Evolutionary conservation across 64 coral and sea anemone species (phyloP).

Genomic region (Pachyseris speciosa): DNA sequence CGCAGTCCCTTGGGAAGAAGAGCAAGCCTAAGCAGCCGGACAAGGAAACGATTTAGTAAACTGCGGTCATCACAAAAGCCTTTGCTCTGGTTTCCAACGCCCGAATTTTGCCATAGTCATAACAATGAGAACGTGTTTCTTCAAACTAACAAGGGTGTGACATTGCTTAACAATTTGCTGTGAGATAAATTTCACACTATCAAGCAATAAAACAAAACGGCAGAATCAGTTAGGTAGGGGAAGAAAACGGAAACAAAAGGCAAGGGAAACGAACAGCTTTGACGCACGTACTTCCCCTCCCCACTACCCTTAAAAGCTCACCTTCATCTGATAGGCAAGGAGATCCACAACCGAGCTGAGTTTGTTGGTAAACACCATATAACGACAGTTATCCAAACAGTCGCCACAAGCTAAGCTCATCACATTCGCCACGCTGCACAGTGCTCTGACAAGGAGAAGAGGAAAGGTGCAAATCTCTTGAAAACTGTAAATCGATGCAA

Average conservation of each 20-base stretch:
- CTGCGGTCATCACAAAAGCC: too few species aligned
- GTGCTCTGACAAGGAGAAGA: conserved; percentile 52
- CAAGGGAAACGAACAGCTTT: not conserved
- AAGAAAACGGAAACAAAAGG: too few species aligned
- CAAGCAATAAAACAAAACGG: too few species aligned
- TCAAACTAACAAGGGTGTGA: too few species aligned
- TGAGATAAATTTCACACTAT: too few species aligned
- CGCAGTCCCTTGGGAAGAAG: not conserved
- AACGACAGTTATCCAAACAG: conserved; percentile 85
- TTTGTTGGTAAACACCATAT: conserved; percentile 95
- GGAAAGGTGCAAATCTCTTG: not conserved
- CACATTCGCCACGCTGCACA: conserved; percentile 84
- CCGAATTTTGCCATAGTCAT: too few species aligned
- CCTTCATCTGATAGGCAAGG: conserved; percentile 86
- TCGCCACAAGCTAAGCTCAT: conserved; percentile 69
- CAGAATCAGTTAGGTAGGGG: too few species aligned
- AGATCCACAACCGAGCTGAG: conserved; percentile 84
- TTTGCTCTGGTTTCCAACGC: too few species aligned
- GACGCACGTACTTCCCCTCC: not conserved
- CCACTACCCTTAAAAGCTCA: conserved; percentile 21
- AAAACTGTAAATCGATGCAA: too few species aligned
- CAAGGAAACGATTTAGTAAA: not conserved
- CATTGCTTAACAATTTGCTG: too few species aligned
- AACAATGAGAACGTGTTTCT: too few species aligned
- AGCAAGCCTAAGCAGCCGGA: not conserved